Conservation (phyloP, 2,113 vertebrate genomes). For the Motacilla alba region DNA sequence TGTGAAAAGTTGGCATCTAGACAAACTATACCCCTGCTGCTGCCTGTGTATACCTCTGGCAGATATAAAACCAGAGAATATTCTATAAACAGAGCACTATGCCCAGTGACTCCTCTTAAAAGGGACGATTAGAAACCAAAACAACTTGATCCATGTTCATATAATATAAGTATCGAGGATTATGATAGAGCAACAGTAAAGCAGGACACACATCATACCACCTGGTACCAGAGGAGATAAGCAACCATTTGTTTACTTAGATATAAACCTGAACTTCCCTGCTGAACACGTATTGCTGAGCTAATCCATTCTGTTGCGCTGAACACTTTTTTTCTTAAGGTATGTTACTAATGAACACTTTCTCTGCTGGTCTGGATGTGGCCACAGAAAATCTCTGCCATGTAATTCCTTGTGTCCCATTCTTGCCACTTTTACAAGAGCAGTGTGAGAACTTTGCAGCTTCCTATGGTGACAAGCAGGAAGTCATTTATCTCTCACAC, state of each 20-base stretch:
- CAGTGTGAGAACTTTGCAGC: neutral
- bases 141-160: neutral
- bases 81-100: constrained; percentile 20
- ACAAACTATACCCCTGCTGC: neutral
- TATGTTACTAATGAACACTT: neutral
- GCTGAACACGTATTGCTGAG: neutral
- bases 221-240: neutral
- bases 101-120: neutral
- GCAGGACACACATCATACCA: neutral
- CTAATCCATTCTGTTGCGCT: neutral
- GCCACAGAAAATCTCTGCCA: neutral
- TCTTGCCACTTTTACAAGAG: neutral
- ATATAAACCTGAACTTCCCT: neutral
- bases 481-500: neutral
- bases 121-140: neutral
- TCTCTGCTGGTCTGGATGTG: neutral
- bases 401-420: neutral
- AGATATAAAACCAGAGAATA: constrained; percentile 6
- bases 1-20: constrained; percentile 31
- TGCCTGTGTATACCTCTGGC: neutral
- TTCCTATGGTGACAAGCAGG: neutral
- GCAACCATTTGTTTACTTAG: neutral
- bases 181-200: neutral
- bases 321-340: neutral
- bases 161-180: neutral